A percentile compares a stretch with the other conserved stretches of the same genome.
These are phyloP conservation scores for Hermaeophaga mercurialis DNA, from an alignment of 2,888 invertebrate genomes.

Conservation along the genomic window DNA sequence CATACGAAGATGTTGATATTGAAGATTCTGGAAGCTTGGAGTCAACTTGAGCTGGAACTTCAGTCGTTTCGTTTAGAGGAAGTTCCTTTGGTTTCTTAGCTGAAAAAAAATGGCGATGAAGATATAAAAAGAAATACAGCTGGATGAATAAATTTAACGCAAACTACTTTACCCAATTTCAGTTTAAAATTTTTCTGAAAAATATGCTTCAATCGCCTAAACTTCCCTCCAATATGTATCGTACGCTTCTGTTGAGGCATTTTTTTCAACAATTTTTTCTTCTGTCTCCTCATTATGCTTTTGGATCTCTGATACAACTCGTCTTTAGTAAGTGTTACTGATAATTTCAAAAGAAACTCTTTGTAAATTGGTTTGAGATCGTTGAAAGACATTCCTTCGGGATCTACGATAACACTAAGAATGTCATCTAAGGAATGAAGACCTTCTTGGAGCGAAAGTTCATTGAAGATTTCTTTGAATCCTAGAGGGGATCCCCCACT, in stretches of 20 bases:
- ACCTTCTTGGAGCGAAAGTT: slow-evolving; percentile 86
- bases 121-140: too few species aligned
- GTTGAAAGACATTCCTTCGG: slow-evolving; percentile 92
- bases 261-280: slow-evolving; percentile 69
- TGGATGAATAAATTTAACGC: neutral
- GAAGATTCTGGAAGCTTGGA: slow-evolving; percentile 62
- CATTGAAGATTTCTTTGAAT: slow-evolving; percentile 85
- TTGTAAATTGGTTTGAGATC: slow-evolving; percentile 90
- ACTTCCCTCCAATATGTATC: slow-evolving; percentile 49
- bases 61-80: slow-evolving; percentile 6
- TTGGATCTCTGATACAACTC: slow-evolving; percentile 89
- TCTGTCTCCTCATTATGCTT: slow-evolving; percentile 85
- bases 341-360: slow-evolving; percentile 84
- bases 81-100: slow-evolving; percentile 7
- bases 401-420: slow-evolving; percentile 85
- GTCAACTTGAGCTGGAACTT: slow-evolving; percentile 24
- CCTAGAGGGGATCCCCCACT: slow-evolving; percentile 81
- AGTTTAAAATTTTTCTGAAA: slow-evolving; percentile 65
- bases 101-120: neutral
- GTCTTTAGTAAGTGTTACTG: slow-evolving; percentile 88
- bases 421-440: slow-evolving; percentile 87
- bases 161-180: slow-evolving; percentile 1
- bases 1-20: slow-evolving; percentile 67
- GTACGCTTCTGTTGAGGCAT: slow-evolving; percentile 42
- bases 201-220: slow-evolving; percentile 56